A percentile compares a stretch with the other conserved stretches of the same genome.
phyloP scores from a whole-genome alignment of 1,140 invertebrate genomes.

The Cepaea nemoralis region DNA sequence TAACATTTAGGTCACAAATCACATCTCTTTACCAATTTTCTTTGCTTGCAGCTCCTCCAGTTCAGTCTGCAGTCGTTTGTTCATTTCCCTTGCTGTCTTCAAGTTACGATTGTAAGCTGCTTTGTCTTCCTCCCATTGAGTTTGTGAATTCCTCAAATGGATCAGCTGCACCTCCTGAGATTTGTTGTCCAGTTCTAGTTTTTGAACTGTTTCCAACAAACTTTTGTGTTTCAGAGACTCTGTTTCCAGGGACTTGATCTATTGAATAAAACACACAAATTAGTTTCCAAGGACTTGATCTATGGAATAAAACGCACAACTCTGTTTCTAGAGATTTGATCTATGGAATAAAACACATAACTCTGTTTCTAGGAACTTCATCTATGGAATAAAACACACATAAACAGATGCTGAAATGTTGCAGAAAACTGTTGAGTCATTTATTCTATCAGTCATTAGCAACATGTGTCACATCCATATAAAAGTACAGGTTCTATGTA shows the following conservation, averaged over 20 bases:
- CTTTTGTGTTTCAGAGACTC: background rate
- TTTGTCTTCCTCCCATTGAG: conserved; percentile 1
- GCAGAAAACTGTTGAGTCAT: too few species aligned
- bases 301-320: background rate
- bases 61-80: background rate
- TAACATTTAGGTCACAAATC: background rate
- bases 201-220: background rate
- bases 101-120: background rate
- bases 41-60: conserved; percentile 18
- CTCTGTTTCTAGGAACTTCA: background rate
- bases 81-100: background rate
- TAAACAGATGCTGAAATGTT: too few species aligned
- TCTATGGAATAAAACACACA: background rate
- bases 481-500: too few species aligned
- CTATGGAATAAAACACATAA: background rate
- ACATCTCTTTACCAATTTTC: background rate
- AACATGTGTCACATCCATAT: too few species aligned
- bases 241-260: background rate
- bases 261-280: background rate
- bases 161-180: background rate
- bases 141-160: background rate
- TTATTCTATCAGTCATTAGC: too few species aligned
- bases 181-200: background rate
- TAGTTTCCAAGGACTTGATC: background rate
- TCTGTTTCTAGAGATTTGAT: background rate